A percentile compares a stretch with the other conserved stretches of the same genome.
phyloP scores from a whole-genome alignment of 2,797 vertebrate genomes.

The Erpetoichthys calabaricus region DNA sequence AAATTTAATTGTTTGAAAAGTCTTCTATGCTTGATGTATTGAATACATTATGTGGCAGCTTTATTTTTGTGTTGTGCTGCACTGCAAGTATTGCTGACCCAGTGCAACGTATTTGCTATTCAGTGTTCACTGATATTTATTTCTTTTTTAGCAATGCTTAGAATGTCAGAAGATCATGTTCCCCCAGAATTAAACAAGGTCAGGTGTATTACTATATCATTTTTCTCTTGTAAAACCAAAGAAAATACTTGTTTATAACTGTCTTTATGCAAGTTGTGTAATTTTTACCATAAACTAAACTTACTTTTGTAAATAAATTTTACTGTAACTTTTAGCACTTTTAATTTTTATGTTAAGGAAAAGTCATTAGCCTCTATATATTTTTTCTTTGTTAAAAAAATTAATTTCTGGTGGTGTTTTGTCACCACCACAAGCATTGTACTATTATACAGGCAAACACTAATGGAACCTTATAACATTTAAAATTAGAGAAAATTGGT shows the following conservation, averaged over 20 bases:
- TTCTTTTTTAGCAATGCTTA: conserved; percentile 71
- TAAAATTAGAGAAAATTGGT: too few species aligned
- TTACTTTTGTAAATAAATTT: not conserved
- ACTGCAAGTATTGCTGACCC: not conserved
- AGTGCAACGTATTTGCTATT: conserved; percentile 5
- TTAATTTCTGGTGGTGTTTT: too few species aligned
- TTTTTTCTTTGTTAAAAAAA: not conserved
- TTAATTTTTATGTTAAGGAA: too few species aligned
- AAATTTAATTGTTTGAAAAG: too few species aligned
- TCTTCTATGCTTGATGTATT: not conserved
- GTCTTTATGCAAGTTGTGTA: too few species aligned
- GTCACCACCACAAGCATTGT: too few species aligned
- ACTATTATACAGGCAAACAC: too few species aligned
- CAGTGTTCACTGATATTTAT: conserved; percentile 14
- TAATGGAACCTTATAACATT: too few species aligned
- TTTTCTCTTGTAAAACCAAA: not conserved
- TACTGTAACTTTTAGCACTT: not conserved
- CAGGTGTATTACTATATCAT: conserved; percentile 10
- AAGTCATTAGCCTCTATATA: not conserved
- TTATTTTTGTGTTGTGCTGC: too few species aligned
- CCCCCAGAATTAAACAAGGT: conserved; percentile 95
- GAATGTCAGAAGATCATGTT: conserved; percentile 95
- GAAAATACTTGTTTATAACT: too few species aligned
- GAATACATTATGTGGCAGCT: not conserved
- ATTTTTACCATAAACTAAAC: too few species aligned